Evolutionary conservation across 1,140 invertebrate species (phyloP), one percentile per base, ranked within the genome.

Genomic region (Xylocopa sonorina): DNA sequence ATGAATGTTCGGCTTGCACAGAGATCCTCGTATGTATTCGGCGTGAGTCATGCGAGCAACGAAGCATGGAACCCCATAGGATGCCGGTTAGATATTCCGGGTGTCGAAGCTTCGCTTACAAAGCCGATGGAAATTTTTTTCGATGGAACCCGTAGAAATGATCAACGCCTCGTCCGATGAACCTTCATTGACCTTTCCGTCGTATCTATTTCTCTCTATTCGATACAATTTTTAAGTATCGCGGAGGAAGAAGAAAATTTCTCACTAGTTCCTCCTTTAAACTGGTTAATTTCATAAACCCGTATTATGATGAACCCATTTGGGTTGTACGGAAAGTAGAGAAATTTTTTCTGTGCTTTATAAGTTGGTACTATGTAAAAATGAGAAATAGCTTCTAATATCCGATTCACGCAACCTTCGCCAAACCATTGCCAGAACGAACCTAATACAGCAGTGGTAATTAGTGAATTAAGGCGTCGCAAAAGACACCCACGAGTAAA

Each of bases 41-140:
- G 72, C 53, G 79, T 84, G 85, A 88, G 81, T 88, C 87, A 87
- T 76, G 80, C 55, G 85, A 81, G 68, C 87, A 84, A 78, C 76
- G 60, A 82, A 86, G 76, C 86, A 71, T 73, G 71, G 73, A 88
- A 78, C 68, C 82, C 68, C 69, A 81, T 78, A 79, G 78, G 73
- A 78, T 78, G 48, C 29, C 69, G 69, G 75, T 62, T 77, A 80
- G 81, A 83, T 86, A 87, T 88, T 69, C 79, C 68, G 71, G 74
- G 64, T 85, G 83, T 83, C 83, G 78, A 78, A 77, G 21, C 29
- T 76, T 29, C 24, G 67, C 53, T 67, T 46, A 27, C 24, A 62
- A 79, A 72, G 34, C 76, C 80, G 55, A 79, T 67, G 72, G 67
- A 50, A 69, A 83, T 68, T 83, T 83, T 85, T 89, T 24, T 27